Evolutionary conservation across 2,113 vertebrate genomes (phyloP).

Genomic region (Corythaixoides concolor): DNA sequence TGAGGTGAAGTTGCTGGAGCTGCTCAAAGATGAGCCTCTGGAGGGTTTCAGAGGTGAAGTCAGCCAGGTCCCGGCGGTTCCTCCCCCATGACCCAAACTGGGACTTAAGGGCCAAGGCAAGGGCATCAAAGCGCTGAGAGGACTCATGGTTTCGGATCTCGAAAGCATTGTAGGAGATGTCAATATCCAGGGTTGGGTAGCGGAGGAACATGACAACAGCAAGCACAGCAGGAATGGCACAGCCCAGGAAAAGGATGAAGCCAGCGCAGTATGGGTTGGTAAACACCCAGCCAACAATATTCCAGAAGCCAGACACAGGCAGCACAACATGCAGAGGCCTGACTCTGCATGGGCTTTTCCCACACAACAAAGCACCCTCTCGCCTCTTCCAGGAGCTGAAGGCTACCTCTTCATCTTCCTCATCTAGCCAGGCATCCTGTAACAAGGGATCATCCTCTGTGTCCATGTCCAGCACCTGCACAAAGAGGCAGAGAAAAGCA

Average conservation of each 20-base stretch:
- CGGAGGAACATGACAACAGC: conserved; percentile 90
- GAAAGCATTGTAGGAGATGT: conserved; percentile 97
- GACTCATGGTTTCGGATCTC: conserved; percentile 97
- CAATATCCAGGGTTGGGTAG: conserved; percentile 93
- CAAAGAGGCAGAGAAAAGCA: not conserved
- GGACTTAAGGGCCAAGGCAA: conserved; percentile 89
- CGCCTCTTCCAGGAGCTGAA: conserved; percentile 12
- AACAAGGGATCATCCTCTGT: conserved; percentile 89
- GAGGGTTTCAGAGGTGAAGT: conserved; percentile 82
- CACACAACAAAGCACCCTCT: conserved; percentile 49
- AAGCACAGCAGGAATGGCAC: conserved; percentile 84
- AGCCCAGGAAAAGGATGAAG: conserved; percentile 82
- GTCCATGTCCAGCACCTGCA: conserved; percentile 80
- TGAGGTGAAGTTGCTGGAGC: conserved; percentile 73
- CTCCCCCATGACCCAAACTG: conserved; percentile 95
- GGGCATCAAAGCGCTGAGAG: conserved; percentile 91
- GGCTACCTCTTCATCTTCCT: conserved; percentile 78
- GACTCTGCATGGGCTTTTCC: conserved; percentile 59
- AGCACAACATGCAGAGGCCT: conserved; percentile 36
- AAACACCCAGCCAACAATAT: conserved; percentile 88
- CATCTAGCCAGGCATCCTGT: conserved; percentile 80
- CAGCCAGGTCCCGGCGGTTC: conserved; percentile 85
- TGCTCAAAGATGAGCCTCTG: conserved; percentile 85
- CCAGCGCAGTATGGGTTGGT: conserved; percentile 86
- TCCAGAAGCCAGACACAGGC: conserved; percentile 78